phyloP scores from a whole-genome alignment of 2,797 vertebrate genomes.

The Leptatherina wallacei region DNA sequence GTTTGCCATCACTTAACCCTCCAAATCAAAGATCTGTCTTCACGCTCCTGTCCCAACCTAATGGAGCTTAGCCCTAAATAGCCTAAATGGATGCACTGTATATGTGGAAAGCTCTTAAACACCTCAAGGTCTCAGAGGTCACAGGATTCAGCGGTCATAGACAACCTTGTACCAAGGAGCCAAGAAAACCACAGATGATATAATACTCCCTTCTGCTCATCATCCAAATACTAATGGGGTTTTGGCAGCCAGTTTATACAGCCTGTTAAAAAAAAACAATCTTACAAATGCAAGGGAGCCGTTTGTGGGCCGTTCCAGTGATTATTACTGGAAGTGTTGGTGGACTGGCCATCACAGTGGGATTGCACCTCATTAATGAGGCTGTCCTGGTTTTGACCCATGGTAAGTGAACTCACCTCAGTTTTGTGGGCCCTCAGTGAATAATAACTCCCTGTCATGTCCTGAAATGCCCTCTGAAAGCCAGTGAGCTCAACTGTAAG shows the following conservation, averaged over 20 bases:
- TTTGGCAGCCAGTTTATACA: constrained; percentile 69
- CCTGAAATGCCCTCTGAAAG: constrained; percentile 59
- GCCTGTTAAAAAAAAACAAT: constrained; percentile 53
- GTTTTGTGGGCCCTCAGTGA: constrained; percentile 47
- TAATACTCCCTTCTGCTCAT: constrained; percentile 29
- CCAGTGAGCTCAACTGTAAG: constrained; percentile 39
- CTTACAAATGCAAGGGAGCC: constrained; percentile 44
- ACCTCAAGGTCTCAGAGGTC: constrained; percentile 45
- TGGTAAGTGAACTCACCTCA: constrained; percentile 38
- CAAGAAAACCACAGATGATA: constrained; percentile 48
- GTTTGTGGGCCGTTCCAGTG: constrained; percentile 45
- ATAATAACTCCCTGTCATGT: constrained; percentile 67
- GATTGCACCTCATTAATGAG: constrained; percentile 62
- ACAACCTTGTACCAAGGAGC: constrained; percentile 21
- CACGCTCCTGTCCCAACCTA: constrained; percentile 23
- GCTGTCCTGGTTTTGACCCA: constrained; percentile 65
- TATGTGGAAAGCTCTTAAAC: constrained; percentile 29
- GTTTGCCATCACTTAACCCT: constrained; percentile 45
- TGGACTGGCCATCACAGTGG: constrained; percentile 52
- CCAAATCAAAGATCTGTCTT: constrained; percentile 26
- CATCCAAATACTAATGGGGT: constrained; percentile 67
- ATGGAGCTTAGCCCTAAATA: constrained; percentile 38
- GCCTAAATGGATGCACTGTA: constrained; percentile 19
- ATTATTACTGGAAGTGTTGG: constrained; percentile 70
- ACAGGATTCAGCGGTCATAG: constrained; percentile 19